Base-by-base conservation (phyloP, 2,888 invertebrate genomes). In the Liposcelis brunnea region DNA sequence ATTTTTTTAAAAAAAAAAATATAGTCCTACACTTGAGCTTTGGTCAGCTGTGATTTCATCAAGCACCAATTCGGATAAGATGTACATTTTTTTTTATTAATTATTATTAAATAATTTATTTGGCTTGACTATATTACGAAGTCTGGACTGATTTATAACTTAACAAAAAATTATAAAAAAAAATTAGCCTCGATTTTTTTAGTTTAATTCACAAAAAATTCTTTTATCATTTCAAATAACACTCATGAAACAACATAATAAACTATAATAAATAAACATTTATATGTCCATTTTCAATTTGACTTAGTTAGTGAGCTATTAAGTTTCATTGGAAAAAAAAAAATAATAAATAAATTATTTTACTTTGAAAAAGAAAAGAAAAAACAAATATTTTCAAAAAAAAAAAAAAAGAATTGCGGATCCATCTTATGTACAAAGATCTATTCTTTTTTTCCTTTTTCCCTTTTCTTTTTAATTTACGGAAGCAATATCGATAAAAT, bases 221-320 rank as follows among this genome's bases (percentile, higher is more conserved):
- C 4, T 26, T n/a, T n/a, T n/a, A n/a, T 26, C 26, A 26, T 26
- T 6, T 26, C 8, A 4, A 26, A 26, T 6, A 4, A 26, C 26
- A 6, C 26, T 6, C 8, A 26, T 26, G 26, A 26, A 26, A 26
- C 26, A 26, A 26, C 26, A 26, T 8, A 26, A 26, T 26, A 26
- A 26, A 26, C 26, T 26, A 26, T 26, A 26, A 6, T 26, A 26
- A 6, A 26, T 26, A 26, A 26, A 26, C 26, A 26, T 26, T 26
- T 26, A 26, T 26, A 26, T 26, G 26, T 26, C 26, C 26, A 15
- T 15, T 15, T 35, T 35, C 12, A 40, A 12, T 19, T 40, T 40
- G 40, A 40, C 40, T 40, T 40, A 40, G 40, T 40, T 40, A 19
- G 21, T 40, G 40, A 40, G 40, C 40, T 40, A 40, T 40, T 40